Evolutionary conservation across 1,140 invertebrate species (phyloP), one percentile per base, ranked within the genome.

Genomic region (Anoplolepis gracilipes): DNA sequence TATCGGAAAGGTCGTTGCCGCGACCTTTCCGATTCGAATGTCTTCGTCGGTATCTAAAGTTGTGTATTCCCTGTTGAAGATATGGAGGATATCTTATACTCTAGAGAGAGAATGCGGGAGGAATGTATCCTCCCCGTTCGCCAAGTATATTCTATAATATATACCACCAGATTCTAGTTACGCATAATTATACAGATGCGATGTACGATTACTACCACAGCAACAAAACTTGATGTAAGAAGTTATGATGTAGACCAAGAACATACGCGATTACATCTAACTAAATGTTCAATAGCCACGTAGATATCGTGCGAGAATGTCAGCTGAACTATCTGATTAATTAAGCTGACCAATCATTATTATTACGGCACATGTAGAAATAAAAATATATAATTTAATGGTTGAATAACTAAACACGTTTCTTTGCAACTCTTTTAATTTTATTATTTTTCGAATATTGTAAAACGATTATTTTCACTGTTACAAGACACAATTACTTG

Each of bases 11-110:
- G 49, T 22, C 49, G 30, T 30, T 49, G 28, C n/a, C 36, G 7
- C 25, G 25, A n/a, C n/a, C 25, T 61, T 73, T 19, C 53, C 36
- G 53, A n/a, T 39, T 70, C 67, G 67, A 55, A 82, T 39, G 36
- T 53, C 78, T 72, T 19, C n/a, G 67, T 33, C 67, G 36, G 53
- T 55, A n/a, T 22, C 78, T 82, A 82, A 82, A 82, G 78, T 82
- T 28, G 53, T 82, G 67, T 82, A 82, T 73, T 82, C 78, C 67
- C 39, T n/a, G 67, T 33, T 73, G 78, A 81, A 67, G 36, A 61
- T 82, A 59, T 33, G 39, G 53, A 61, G 78, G 55, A 72, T 82
- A 72, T 59, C 67, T 36, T 82, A 61, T 82, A 73, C 39, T 73
- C 36, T 28, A 30, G 78, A 42, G 67, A 82, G 78, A 42, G 67